Base-by-base conservation (phyloP, 2,888 invertebrate species). In the Melipona beecheii region DNA sequence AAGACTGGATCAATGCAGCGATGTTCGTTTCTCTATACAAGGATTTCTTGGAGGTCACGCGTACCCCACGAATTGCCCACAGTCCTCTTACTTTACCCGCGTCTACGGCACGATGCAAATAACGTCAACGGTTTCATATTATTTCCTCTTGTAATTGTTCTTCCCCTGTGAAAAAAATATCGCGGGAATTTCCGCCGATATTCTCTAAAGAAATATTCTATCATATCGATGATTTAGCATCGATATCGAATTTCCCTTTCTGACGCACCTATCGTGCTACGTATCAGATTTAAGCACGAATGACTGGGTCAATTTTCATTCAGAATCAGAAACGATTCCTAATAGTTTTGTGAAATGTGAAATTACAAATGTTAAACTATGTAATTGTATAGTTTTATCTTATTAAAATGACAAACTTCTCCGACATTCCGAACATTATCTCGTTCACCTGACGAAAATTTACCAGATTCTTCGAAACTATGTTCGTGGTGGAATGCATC, bases 1-100 rank as follows among this genome's bases (percentile, higher is more conserved):
- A 88, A 87, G 85, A 93, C 93, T 93, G 93, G 87, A 91, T 87
- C 90, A 85, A 71, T 62, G 78, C 80, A 83, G 78, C 88, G 81
- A 82, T 78, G 87, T 88, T 84, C 92, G 90, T 83, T 88, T 88
- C 86, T 91, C 89, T 93, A 91, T 92, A 93, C 86, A 87, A 86
- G 90, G 90, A 83, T 88, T 89, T 84, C 78, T 78, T 84, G 89
- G 91, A 92, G 92, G 89, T 90, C 91, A 88, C 65, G 75, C 81
- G 73, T 89, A 87, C 87, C 90, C 89, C 90, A 86, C 89, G 77
- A 85, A 78, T 70, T 65, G 36, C 62, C 76, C 65, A n/a, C 69
- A 65, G 78, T 77, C 68, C 87, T 86, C 74, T 80, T 81, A 78
- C 69, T 79, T 81, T 58, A 66, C 17, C 64, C n/a, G 21, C 56